Base-by-base conservation (phyloP, 2,113 vertebrate genomes). In the Miniopterus natalensis region DNA sequence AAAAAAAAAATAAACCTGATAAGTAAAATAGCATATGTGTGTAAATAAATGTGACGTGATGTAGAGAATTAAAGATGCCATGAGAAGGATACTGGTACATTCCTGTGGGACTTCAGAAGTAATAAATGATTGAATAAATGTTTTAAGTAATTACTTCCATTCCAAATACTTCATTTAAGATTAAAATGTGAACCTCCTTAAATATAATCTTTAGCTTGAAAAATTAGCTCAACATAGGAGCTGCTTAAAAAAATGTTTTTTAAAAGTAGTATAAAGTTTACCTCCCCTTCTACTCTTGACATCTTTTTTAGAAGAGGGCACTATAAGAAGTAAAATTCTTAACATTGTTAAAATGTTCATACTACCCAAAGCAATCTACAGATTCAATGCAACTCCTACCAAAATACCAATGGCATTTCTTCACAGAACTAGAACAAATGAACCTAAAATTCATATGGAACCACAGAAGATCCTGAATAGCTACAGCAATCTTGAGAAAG, bases 271-370 rank as follows among this genome's bases (percentile, higher is more conserved):
- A 47, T 86, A 17, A 89, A 53, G 21, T 74, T 65, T 79, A 74
- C 25, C 14, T 49, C 47, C 13, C 49, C 55, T 74, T 49, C 45
- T 55, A 80, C 17, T 36, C 29, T 51, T 45, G 31, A 80, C 31
- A 63, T 61, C 36, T 61, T 57, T 73, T 73, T 73, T 47, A 66
- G 18, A 81, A 57, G 31, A 57, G 42, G 18, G 10, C 14, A 87
- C 31, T 63, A 40, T 25, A 86, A 49, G 51, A 70, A 71, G 36
- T 74, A 87, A 86, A 91, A 95, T 57, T 89, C 4, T 59, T 81
- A 61, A 42, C 36, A 61, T 27, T 45, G 25, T 59, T 59, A 80
- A 42, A 80, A 59, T 80, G 77, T 59, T 36, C 55, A 59, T 59
- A 57, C 78, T 29, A 29, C 40, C 25, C 8, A 81, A 42, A 59